Percentiles rank a stretch among this genome's conserved stretches.
phyloP scores from a whole-genome alignment of 2,888 invertebrate species.

The Smittia sp. region DNA sequence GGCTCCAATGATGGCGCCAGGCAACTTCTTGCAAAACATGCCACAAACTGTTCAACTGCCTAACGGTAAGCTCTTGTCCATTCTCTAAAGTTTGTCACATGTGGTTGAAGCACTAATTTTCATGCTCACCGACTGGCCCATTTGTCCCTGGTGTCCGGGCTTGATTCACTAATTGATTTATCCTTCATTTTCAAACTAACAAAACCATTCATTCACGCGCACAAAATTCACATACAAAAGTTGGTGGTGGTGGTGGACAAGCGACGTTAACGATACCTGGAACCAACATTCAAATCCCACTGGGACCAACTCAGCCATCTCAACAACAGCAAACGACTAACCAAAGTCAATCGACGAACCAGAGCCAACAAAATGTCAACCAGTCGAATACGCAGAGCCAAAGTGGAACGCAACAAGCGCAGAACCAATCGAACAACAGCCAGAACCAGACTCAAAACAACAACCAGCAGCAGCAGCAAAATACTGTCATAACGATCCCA shows the following conservation, averaged over 20 bases:
- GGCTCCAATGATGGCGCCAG: constrained; percentile 63
- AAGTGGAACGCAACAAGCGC: background rate
- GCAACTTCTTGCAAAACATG: constrained; percentile 71
- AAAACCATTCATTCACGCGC: background rate
- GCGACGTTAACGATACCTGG: constrained; percentile 60
- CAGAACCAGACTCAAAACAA: constrained; percentile 46
- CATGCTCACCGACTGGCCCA: background rate
- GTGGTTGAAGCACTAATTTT: background rate
- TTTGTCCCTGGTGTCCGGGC: background rate
- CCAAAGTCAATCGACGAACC: constrained; percentile 24
- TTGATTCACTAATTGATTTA: constrained; percentile 14
- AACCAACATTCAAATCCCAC: constrained; percentile 59
- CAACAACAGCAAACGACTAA: constrained; percentile 40
- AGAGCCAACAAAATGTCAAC: constrained; percentile 5
- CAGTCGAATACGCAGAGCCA: constrained; percentile 18
- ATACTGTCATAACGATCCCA: constrained; percentile 52
- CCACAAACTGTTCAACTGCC: constrained; percentile 68
- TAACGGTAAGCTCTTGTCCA: constrained; percentile 52
- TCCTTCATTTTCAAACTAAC: constrained; percentile 20
- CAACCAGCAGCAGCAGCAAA: constrained; percentile 47
- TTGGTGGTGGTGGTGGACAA: constrained; percentile 48
- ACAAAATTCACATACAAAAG: constrained; percentile 8
- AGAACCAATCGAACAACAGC: background rate
- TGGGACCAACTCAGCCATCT: constrained; percentile 44
- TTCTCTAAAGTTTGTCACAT: background rate